Evolutionary conservation across 2,113 vertebrate genomes (phyloP), one percentile per base, ranked within the genome.

Genomic region (Charadrius vociferus): DNA sequence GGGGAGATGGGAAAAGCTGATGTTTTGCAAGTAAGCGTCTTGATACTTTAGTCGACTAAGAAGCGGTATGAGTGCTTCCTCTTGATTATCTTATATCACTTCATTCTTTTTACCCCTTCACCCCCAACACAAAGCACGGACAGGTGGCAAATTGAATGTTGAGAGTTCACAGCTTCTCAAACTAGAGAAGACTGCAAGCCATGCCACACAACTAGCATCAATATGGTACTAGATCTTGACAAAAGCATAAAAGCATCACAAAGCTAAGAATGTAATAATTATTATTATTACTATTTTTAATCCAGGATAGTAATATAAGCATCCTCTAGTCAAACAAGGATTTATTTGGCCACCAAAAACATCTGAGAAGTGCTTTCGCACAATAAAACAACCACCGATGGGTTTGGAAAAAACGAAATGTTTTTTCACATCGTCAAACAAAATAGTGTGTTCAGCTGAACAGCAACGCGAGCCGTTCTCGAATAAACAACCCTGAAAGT

Each of bases 401-500:
- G 24, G 27, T 45, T 88, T 0, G 0, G 61, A 91, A 85, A 93
- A 95, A 82, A 50, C 30, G 27, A 79, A 88, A 71, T 13, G 52
- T 67, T 30, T 43, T 92, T 88, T 86, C 59, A 63, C 52, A 41
- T 47, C 77, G 90, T 66, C 55, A 84, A 87, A 72, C 43, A 77
- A 88, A 95, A 80, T 45, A 43, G 29, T 39, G 50, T 41, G 37
- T 71, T 88, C 71, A 93, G 80, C 55, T 86, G 71, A 92, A 90
- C 59, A 84, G 88, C 63, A 93, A 70, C 56, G 61, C 86, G 29
- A 70, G 85, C 18, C 50, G 75, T 92, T 74, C 78, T 14, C 66
- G 59, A 95, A 95, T 86, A 93, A 97, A 95, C 85, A 96, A 94
- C 36, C 18, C 90, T 74, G 52, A 82, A 96, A 95, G 74, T 80